Evolutionary conservation across 2,113 vertebrate genomes (phyloP).

Genomic region (Psittacara wagleri): DNA sequence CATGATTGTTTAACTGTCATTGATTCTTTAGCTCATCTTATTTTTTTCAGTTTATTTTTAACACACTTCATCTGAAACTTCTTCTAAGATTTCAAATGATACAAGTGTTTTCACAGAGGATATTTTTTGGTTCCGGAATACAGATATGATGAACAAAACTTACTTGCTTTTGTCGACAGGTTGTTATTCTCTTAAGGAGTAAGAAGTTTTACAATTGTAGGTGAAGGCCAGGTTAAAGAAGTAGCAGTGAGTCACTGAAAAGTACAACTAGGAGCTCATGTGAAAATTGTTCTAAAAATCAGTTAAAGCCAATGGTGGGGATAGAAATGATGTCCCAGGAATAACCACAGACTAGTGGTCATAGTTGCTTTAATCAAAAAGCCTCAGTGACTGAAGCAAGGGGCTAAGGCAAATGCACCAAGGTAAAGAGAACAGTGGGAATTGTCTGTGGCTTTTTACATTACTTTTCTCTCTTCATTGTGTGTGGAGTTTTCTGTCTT

Average conservation of each 20-base stretch:
- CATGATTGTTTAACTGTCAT: not conserved
- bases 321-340: not conserved
- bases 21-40: not conserved
- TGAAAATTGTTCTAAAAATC: not conserved
- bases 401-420: not conserved
- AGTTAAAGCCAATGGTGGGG: not conserved
- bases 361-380: not conserved
- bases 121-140: not conserved
- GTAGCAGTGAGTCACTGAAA: not conserved
- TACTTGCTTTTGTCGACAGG: not conserved
- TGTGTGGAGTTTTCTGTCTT: not conserved
- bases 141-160: not conserved
- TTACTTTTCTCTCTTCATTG: not conserved
- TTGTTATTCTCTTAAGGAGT: not conserved
- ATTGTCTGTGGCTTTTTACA: not conserved
- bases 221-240: not conserved
- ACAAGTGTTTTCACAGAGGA: not conserved
- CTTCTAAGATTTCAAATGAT: not conserved
- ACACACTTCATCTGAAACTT: not conserved
- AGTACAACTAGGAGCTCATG: not conserved
- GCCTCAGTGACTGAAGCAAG: not conserved
- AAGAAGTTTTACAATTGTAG: not conserved
- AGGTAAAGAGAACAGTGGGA: not conserved
- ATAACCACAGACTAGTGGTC: not conserved
- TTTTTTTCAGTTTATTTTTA: not conserved